These are phyloP conservation scores for Echinarachnius parma DNA, from an alignment of 53 echinoderm and acorn worm species.

Conservation along the genomic window DNA sequence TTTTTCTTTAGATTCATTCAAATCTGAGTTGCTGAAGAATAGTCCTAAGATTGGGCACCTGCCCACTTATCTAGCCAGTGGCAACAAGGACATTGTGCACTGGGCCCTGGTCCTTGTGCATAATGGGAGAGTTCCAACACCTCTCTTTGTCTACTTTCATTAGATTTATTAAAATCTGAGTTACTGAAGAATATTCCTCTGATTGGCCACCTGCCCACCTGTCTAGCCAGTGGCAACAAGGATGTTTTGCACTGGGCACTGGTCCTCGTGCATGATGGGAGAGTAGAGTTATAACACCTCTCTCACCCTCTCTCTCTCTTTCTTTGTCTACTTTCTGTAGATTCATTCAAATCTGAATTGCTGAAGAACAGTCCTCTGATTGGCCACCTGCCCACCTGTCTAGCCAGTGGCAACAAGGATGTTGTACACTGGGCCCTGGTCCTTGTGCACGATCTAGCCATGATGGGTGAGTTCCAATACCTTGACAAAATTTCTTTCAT, in stretches of 20 bases:
- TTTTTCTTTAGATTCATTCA: slow-evolving; percentile 42
- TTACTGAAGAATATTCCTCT: slow-evolving; percentile 33
- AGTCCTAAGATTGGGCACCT: slow-evolving; percentile 37
- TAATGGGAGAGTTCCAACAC: no score
- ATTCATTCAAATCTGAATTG: slow-evolving; percentile 29
- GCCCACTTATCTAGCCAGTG: slow-evolving; percentile 55
- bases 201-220: slow-evolving; percentile 47
- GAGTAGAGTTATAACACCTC: no score
- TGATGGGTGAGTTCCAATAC: slow-evolving; percentile 43
- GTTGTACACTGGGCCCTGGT: slow-evolving; percentile 48
- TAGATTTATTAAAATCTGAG: slow-evolving; percentile 36
- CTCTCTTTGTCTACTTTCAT: background rate
- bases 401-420: slow-evolving; percentile 47
- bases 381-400: slow-evolving; percentile 33
- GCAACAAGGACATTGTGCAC: slow-evolving; percentile 56
- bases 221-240: slow-evolving; percentile 57
- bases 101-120: slow-evolving; percentile 60
- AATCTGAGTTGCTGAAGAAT: slow-evolving; percentile 33
- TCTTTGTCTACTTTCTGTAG: slow-evolving; percentile 6
- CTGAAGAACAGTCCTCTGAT: slow-evolving; percentile 10
- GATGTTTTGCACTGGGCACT: slow-evolving; percentile 62
- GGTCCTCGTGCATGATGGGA: slow-evolving; percentile 59
- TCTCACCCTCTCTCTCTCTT: no score
- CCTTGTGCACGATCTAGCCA: slow-evolving; percentile 49
- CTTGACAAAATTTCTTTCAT: no score